Evolutionary conservation across 2,113 vertebrate species (phyloP), one percentile per base, ranked within the genome.

Genomic region (Nothobranchius furzeri): DNA sequence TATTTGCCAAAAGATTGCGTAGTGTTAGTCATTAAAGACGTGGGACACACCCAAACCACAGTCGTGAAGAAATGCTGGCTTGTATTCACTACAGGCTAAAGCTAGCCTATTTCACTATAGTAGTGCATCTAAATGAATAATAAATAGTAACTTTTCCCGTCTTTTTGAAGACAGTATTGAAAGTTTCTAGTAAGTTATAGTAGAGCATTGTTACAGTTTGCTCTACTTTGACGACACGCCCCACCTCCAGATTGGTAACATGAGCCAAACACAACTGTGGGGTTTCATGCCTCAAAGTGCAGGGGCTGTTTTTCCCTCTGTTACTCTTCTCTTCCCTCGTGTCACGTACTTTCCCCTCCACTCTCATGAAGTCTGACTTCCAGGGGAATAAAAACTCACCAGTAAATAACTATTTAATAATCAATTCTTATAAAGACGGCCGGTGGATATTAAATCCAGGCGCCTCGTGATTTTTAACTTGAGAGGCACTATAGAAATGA

Each of bases 301-400:
- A 94, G 90, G 92, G 92, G 91, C 91, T 88, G 90, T 91, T 91
- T 50, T 92, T 92, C 78, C 75, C 90, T 91, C 76, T 66, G 52
- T 50, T 79, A 86, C 84, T 84, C 80, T 82, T 81, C 85, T 76
- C 82, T 72, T 68, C 60, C 79, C 72, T 83, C 57, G 35, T 71
- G 70, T 74, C 75, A 74, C 53, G 51, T 79, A 77, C 78, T 85
- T 75, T 78, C 68, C 75, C 73, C 78, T 67, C 64, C 76, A 36
- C 67, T 70, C 66, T 43, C 76, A 58, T n/a, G 48, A 69, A 73
- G 55, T 59, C 37, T 51, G 72, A 49, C 73, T 76, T 50, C 59
- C 75, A 76, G 59, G 54, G 70, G 73, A 81, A 82, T 66, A 6
- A 46, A 54, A 70, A 56, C 66, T 58, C 52, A 30, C 30, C 30